These are phyloP conservation scores for Halcyon smyrnensis DNA, from an alignment of 2,797 vertebrate genomes.

Conservation along the genomic window DNA sequence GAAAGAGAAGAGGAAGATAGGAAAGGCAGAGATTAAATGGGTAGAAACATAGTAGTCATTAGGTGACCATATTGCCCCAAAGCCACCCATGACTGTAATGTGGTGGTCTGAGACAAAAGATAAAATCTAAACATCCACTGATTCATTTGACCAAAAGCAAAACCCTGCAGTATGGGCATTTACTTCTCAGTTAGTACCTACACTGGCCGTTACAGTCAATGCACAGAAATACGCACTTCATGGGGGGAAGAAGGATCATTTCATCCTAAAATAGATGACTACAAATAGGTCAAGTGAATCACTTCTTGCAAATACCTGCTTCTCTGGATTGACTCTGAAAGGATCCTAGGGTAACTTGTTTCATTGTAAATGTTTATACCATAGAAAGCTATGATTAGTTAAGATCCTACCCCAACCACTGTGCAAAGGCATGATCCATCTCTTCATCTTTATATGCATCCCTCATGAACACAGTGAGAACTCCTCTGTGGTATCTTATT, in stretches of 20 bases:
- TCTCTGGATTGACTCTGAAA: neutral
- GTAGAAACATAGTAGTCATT: neutral
- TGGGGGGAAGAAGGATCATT: neutral
- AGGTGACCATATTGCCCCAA: neutral
- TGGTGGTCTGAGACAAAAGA: neutral
- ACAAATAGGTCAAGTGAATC: constrained; percentile 49
- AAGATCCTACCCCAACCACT: neutral
- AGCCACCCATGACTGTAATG: neutral
- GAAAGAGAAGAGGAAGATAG: neutral
- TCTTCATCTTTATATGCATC: neutral
- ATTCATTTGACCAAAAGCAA: constrained; percentile 1
- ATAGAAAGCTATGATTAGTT: neutral
- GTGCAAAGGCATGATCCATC: neutral
- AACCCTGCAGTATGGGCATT: neutral
- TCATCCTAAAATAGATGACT: neutral
- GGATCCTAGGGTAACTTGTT: neutral
- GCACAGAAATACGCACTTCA: neutral
- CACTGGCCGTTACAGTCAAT: neutral
- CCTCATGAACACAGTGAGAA: neutral
- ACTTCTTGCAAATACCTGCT: constrained; percentile 10
- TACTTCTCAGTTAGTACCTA: neutral
- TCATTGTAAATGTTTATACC: neutral
- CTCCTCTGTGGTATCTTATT: neutral
- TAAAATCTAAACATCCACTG: neutral
- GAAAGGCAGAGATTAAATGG: neutral